A percentile compares a stretch with the other conserved stretches of the same genome.
phyloP scores from a whole-genome alignment of 2,888 invertebrate genomes.

The Neocrepidodera transversa region DNA sequence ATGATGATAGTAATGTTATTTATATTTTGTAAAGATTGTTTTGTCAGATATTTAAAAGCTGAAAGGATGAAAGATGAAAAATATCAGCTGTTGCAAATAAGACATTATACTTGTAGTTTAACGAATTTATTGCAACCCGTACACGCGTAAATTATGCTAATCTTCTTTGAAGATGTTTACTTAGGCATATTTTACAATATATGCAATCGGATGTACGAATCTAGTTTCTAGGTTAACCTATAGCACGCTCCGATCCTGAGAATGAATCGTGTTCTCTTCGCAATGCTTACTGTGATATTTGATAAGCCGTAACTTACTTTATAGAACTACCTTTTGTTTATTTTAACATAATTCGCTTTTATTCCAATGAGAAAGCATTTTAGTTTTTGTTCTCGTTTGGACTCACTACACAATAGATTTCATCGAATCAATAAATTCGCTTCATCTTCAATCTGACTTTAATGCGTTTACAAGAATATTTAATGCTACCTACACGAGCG shows the following conservation, averaged over 20 bases:
- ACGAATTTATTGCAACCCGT: constrained; percentile 35
- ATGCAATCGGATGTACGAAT: constrained; percentile 41
- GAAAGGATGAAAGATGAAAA: constrained; percentile 1
- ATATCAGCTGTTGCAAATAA: constrained; percentile 27
- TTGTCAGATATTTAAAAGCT: constrained; percentile 1
- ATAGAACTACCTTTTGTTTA: constrained; percentile 42
- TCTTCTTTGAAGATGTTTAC: constrained; percentile 35
- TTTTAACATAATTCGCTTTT: constrained; percentile 46
- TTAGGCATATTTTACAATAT: constrained; percentile 38
- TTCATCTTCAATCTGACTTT: constrained; percentile 39
- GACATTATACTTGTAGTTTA: constrained; percentile 35
- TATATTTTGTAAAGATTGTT: constrained; percentile 6
- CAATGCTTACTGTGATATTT: constrained; percentile 44
- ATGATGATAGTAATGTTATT: constrained; percentile 5
- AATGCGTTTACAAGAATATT: constrained; percentile 37
- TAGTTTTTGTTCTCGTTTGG: constrained; percentile 32
- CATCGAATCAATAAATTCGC: constrained; percentile 40
- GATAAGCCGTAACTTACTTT: constrained; percentile 45
- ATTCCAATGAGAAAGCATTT: constrained; percentile 40
- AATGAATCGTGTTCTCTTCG: constrained; percentile 43
- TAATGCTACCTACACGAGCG: constrained; percentile 37
- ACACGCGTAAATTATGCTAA: constrained; percentile 38
- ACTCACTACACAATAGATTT: constrained; percentile 35
- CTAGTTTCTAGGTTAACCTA: constrained; percentile 44
- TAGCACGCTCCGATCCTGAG: constrained; percentile 43